phyloP scores from a whole-genome alignment of 2,888 invertebrate species.

The Zootermopsis nevadensis region DNA sequence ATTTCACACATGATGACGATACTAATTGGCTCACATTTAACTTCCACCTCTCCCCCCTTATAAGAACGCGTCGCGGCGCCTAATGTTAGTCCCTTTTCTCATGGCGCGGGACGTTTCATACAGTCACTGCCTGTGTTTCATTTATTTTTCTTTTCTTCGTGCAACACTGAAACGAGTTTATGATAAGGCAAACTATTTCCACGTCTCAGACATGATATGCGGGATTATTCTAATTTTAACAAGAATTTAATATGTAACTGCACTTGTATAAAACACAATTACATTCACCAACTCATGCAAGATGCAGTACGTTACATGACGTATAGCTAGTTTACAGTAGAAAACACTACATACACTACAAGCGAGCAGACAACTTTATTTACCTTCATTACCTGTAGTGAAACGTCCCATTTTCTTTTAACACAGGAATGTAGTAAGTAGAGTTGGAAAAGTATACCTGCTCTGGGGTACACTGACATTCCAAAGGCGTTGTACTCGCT shows the following conservation, averaged over 20 bases:
- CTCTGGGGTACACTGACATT: too few relatives aligned
- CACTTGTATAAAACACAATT: too few relatives aligned
- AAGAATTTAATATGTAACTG: background rate
- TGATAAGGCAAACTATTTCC: background rate
- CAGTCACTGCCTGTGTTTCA: slow-evolving; percentile 11
- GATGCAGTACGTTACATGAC: too few relatives aligned
- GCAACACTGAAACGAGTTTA: background rate
- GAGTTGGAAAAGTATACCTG: too few relatives aligned
- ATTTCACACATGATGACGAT: slow-evolving; percentile 39
- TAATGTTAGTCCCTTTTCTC: slow-evolving; percentile 18
- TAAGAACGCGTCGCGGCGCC: slow-evolving; percentile 4
- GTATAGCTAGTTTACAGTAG: too few relatives aligned
- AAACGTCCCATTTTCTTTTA: too few relatives aligned
- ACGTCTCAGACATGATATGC: background rate
- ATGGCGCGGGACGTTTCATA: slow-evolving; percentile 28
- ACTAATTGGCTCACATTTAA: slow-evolving; percentile 45
- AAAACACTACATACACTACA: too few relatives aligned
- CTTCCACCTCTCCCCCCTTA: slow-evolving; percentile 7
- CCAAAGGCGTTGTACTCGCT: too few relatives aligned
- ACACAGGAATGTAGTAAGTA: too few relatives aligned
- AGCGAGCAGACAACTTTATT: too few relatives aligned
- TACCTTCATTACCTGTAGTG: too few relatives aligned
- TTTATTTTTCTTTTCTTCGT: background rate
- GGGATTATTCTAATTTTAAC: slow-evolving; percentile 10
- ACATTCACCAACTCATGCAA: too few relatives aligned